Evolutionary conservation across 2,797 vertebrate genomes (phyloP).

Genomic region (Bovichtus variegatus): DNA sequence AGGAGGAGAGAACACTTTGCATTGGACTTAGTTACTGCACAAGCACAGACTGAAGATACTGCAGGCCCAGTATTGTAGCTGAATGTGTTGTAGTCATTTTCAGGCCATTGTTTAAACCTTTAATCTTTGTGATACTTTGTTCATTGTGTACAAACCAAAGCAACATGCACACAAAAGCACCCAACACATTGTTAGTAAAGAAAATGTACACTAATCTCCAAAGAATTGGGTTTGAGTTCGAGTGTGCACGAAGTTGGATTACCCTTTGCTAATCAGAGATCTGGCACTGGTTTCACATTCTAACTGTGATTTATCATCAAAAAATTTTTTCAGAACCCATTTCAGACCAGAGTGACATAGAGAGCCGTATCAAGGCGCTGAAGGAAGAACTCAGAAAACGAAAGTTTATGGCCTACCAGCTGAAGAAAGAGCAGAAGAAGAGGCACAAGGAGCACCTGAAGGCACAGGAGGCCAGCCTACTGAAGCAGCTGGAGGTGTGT

Average conservation of each 20-base stretch:
- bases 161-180: constrained; percentile 27
- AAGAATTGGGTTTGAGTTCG: constrained; percentile 58
- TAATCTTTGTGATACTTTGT: constrained; percentile 43
- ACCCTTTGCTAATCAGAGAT: constrained; percentile 64
- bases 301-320: constrained; percentile 56
- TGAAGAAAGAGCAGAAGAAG: constrained; percentile 97
- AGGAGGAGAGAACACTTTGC: constrained; percentile 39
- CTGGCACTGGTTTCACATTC: constrained; percentile 63
- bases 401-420: constrained; percentile 92
- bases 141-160: constrained; percentile 33
- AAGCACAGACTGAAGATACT: constrained; percentile 37
- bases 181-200: constrained; percentile 57
- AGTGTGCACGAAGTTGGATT: constrained; percentile 72
- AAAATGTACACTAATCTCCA: constrained; percentile 70
- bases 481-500: constrained; percentile 94
- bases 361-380: constrained; percentile 93
- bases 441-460: constrained; percentile 94
- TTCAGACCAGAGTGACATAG: constrained; percentile 96
- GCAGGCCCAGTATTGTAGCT: constrained; percentile 2
- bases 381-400: constrained; percentile 94
- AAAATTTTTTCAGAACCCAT: constrained; percentile 87
- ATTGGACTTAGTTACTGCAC: constrained; percentile 43
- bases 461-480: constrained; percentile 95
- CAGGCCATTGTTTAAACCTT: constrained; percentile 35
- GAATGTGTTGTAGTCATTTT: constrained; percentile 35